These are phyloP conservation scores for Zophobas atratus DNA, from an alignment of 1,140 invertebrate species.

Conservation along the genomic window DNA sequence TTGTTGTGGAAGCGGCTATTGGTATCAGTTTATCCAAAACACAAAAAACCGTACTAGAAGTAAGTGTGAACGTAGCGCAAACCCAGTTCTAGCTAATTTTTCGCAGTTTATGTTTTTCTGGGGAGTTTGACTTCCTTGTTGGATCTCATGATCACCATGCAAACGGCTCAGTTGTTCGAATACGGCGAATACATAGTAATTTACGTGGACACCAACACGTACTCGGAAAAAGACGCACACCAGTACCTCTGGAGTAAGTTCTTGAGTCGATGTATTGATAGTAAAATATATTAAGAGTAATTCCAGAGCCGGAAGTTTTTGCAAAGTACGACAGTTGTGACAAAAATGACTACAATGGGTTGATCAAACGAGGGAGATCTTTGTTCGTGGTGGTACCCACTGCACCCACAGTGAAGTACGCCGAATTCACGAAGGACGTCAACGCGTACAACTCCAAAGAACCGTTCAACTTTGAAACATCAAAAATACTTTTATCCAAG, in stretches of 20 bases:
- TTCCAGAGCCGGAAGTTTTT: constrained; percentile 71
- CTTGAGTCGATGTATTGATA: constrained; percentile 8
- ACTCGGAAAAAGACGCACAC: constrained; percentile 80
- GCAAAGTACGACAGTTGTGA: constrained; percentile 74
- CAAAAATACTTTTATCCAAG: constrained; percentile 69
- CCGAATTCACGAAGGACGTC: constrained; percentile 85
- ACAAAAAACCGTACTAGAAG: constrained; percentile 92
- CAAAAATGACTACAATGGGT: constrained; percentile 72
- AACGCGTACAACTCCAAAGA: constrained; percentile 80
- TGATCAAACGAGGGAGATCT: constrained; percentile 82
- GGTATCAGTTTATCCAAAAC: constrained; percentile 89
- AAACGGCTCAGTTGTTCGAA: constrained; percentile 87
- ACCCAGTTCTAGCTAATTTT: constrained; percentile 51
- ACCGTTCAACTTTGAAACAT: constrained; percentile 83
- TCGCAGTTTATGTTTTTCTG: constrained; percentile 93
- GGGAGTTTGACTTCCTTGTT: constrained; percentile 85
- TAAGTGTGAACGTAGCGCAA: constrained; percentile 69
- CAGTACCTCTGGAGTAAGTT: constrained; percentile 93
- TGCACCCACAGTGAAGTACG: constrained; percentile 82
- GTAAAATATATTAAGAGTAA: constrained; percentile 8
- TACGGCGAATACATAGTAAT: constrained; percentile 97
- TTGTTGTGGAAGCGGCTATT: constrained; percentile 83
- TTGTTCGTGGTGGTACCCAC: constrained; percentile 89
- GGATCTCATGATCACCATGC: constrained; percentile 93
- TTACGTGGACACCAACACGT: constrained; percentile 92